A percentile compares a stretch with the other conserved stretches of the same genome.
Conservation (phyloP, 2,797 vertebrate genomes). For the Syndactyla subalaris region DNA sequence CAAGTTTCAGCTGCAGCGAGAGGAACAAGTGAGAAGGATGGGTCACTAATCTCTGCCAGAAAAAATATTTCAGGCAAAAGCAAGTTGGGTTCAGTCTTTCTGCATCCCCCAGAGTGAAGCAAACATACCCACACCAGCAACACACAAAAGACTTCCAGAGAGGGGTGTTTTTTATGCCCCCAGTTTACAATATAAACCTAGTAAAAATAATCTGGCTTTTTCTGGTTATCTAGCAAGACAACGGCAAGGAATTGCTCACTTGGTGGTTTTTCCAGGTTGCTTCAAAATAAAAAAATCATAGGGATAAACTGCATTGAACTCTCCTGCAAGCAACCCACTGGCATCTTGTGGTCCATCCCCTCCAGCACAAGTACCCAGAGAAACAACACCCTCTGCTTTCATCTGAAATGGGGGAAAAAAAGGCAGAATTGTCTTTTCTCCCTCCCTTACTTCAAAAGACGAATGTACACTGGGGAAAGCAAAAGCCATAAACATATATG, state of each 20-base stretch:
- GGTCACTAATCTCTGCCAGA: not conserved
- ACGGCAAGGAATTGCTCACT: not conserved
- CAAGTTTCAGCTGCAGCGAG: not conserved
- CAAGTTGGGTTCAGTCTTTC: not conserved
- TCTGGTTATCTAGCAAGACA: not conserved
- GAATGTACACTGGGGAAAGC: not conserved
- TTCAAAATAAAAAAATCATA: not conserved
- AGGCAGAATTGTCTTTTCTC: not conserved
- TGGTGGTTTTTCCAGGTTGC: not conserved
- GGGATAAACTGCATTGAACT: not conserved
- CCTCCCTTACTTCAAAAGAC: not conserved
- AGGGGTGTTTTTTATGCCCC: not conserved
- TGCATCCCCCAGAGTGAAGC: not conserved
- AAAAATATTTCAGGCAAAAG: not conserved
- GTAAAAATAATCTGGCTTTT: not conserved
- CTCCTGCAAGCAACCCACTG: not conserved
- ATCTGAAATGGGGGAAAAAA: accelerated
- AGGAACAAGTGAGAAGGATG: not conserved
- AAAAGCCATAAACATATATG: not conserved
- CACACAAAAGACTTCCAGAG: not conserved
- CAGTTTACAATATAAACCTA: not conserved
- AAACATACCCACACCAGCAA: not conserved
- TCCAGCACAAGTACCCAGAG: not conserved
- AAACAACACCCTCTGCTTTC: accelerated
- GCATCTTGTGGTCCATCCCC: not conserved